These are phyloP conservation scores for Leguminivora glycinivorella DNA, from an alignment of 1,140 invertebrate genomes.

Conservation along the genomic window DNA sequence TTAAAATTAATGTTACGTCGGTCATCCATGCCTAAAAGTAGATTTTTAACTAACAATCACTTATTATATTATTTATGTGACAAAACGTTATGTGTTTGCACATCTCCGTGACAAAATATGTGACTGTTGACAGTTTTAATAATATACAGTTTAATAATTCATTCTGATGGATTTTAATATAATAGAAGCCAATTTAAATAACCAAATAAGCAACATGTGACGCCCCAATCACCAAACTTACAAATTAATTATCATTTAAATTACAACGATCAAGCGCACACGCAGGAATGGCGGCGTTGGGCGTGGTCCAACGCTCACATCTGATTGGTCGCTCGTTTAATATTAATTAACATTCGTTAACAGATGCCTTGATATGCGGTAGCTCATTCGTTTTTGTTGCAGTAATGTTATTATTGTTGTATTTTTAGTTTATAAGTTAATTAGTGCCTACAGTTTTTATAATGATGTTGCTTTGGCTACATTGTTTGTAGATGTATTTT, in stretches of 20 bases:
- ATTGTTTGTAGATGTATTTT: no score
- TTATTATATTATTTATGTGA: no score
- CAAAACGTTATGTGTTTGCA: no score
- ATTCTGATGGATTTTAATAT: no score
- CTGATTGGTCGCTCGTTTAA: constrained; percentile 54
- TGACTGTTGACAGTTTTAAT: no score
- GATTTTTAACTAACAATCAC: no score
- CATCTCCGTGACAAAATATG: no score
- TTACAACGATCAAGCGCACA: constrained; percentile 55
- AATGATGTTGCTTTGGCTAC: not conserved
- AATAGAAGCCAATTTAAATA: no score
- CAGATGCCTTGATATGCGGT: constrained; percentile 19
- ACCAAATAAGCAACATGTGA: not conserved
- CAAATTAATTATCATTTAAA: constrained; percentile 30
- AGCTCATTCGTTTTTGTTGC: constrained; percentile 9
- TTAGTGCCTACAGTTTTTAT: not conserved
- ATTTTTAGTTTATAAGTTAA: constrained; percentile 1
- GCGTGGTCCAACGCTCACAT: constrained; percentile 47
- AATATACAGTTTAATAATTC: no score
- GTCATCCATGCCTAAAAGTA: no score
- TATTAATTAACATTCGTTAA: constrained; percentile 51
- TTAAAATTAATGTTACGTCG: no score
- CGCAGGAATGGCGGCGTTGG: constrained; percentile 62
- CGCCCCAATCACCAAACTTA: not conserved
- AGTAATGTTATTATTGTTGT: not conserved